Percentiles rank a stretch among this genome's conserved stretches.
Evolutionary conservation across 2,113 vertebrate species (phyloP).

Genomic region (Vulpes ferrilata): DNA sequence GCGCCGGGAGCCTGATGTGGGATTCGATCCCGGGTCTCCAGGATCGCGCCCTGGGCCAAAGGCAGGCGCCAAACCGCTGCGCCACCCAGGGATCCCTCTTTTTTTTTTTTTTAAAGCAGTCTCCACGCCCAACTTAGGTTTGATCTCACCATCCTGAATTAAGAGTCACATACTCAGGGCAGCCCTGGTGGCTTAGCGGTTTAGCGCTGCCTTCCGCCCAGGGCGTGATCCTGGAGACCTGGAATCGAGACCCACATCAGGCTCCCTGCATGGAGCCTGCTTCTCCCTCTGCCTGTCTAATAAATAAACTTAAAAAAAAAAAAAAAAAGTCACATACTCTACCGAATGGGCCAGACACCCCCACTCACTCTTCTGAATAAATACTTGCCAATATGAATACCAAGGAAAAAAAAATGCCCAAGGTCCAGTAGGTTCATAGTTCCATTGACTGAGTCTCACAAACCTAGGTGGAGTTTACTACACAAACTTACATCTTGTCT

Average conservation of each 20-base stretch:
- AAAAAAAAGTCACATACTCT: background rate
- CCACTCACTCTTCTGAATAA: background rate
- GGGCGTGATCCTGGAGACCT: too few relatives aligned
- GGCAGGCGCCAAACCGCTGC: too few relatives aligned
- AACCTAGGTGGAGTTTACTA: background rate
- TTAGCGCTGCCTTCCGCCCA: too few relatives aligned
- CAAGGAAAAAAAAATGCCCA: background rate
- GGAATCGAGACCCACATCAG: too few relatives aligned
- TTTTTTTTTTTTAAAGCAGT: background rate
- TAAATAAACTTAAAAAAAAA: too few relatives aligned
- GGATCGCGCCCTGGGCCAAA: too few relatives aligned
- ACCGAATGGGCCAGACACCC: background rate
- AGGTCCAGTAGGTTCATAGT: background rate
- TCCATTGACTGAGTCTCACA: background rate
- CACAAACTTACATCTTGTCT: slow-evolving; percentile 95
- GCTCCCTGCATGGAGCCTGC: too few relatives aligned
- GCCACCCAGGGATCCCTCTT: too few relatives aligned
- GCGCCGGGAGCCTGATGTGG: too few relatives aligned
- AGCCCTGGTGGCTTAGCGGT: too few relatives aligned
- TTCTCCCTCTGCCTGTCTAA: too few relatives aligned
- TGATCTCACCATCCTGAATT: background rate
- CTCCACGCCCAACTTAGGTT: background rate
- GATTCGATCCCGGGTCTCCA: too few relatives aligned
- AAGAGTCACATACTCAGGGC: background rate
- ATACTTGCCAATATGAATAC: background rate